Conservation (phyloP, 2,797 vertebrate species). For the Tauraco hartlaubi region DNA sequence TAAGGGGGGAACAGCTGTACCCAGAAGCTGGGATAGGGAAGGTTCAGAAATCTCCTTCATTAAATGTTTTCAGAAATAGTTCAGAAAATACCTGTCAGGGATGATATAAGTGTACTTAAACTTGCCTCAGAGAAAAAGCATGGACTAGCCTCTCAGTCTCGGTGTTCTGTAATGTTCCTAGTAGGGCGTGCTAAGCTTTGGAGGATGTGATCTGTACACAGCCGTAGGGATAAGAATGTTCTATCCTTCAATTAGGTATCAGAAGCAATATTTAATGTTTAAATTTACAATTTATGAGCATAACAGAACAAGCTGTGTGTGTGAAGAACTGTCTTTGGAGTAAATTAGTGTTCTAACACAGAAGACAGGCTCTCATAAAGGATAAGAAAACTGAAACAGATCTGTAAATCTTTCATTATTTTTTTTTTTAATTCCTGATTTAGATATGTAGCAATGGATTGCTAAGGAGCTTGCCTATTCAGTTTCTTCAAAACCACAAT, state of each 20-base stretch:
- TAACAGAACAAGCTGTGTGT: background rate
- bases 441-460: background rate
- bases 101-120: constrained; percentile 26
- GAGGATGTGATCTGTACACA: background rate
- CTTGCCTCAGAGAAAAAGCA: background rate
- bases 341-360: background rate
- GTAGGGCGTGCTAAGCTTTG: background rate
- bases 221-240: background rate
- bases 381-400: background rate
- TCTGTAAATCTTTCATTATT: background rate
- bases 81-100: background rate
- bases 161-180: background rate
- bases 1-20: background rate
- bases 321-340: background rate
- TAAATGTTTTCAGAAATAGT: background rate
- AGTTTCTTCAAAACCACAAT: background rate
- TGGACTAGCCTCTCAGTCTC: background rate
- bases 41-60: background rate
- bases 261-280: constrained; percentile 39
- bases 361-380: background rate
- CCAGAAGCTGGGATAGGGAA: background rate
- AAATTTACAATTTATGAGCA: background rate
- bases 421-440: background rate
- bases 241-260: background rate
- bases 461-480: background rate